A percentile compares a stretch with the other conserved stretches of the same genome.
phyloP scores from a whole-genome alignment of 1,140 invertebrate genomes.

The Leptoteleia sp. region DNA sequence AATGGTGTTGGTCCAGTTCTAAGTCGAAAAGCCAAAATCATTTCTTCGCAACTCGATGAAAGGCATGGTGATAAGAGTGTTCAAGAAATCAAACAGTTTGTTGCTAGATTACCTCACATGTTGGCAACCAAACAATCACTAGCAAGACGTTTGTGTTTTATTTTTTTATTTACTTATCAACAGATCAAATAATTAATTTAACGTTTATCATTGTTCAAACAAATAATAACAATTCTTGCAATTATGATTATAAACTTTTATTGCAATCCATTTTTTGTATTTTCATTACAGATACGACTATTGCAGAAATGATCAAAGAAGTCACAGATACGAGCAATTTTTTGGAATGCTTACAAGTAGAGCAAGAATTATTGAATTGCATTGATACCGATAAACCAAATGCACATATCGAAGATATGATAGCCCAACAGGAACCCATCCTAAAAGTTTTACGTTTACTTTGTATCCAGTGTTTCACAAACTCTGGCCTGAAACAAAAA shows the following conservation, averaged over 20 bases:
- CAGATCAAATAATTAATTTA: no score
- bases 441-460: constrained; percentile 93
- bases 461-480: constrained; percentile 93
- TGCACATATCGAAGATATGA: constrained; percentile 94
- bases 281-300: constrained; percentile 84
- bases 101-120: constrained; percentile 93
- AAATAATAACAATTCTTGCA: no score
- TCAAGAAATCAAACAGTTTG: constrained; percentile 96
- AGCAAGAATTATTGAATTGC: constrained; percentile 96
- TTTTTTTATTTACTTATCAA: no score
- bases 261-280: no score
- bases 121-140: constrained; percentile 93
- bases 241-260: no score
- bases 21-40: constrained; percentile 92
- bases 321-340: constrained; percentile 85
- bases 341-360: constrained; percentile 85
- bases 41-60: constrained; percentile 93
- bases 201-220: no score
- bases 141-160: constrained; percentile 49
- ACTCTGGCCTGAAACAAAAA: constrained; percentile 95
- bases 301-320: constrained; percentile 89
- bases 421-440: constrained; percentile 90
- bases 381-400: constrained; percentile 94
- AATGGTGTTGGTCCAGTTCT: constrained; percentile 93
- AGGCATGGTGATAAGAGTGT: constrained; percentile 92